Evolutionary conservation across 2,888 invertebrate species (phyloP), one percentile per base, ranked within the genome.

Genomic region (Saturnia japonica): DNA sequence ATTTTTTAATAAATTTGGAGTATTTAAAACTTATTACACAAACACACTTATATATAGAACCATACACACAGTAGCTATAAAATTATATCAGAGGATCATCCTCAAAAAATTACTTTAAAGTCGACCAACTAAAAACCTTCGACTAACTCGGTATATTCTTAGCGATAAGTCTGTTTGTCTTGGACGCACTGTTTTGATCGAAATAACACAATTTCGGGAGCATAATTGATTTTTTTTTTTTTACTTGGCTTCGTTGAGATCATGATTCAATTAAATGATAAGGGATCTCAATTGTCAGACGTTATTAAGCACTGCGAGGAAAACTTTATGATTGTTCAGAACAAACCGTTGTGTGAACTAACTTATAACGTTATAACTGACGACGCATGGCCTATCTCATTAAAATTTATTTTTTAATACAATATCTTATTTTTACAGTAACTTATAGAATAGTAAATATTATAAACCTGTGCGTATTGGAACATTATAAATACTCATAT

Each of bases 191-290:
- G 47, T 22, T 54, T 22, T 8, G 54, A 54, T 22, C 12, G 6
- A 25, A 28, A 60, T 60, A 60, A 60, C 28, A 60, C 9, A 60
- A 60, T 19, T 51, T 51, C 47, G n/a, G n/a, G n/a, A n/a, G n/a
- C n/a, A n/a, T n/a, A n/a, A n/a, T 22, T 25, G 25, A 25, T 11
- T 57, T 25, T 57, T 11, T 22, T 14, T 22, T 25, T 57, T 22
- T 57, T 25, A 25, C 22, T 57, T 57, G 57, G 16, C 57, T 22
- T 57, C 42, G 34, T 34, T 11, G 42, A 68, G 34, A 14, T 12
- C 57, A 51, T 57, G 25, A 68, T 12, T 42, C 51, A 22, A 51
- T 54, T 68, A 67, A 67, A 4, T n/a, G 22, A 67, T 19, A 67
- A 42, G 22, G n/a, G 14, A 67, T 22, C 40, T 40, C 42, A 67